These are phyloP conservation scores for Acanthisitta chloris DNA, from an alignment of 2,113 vertebrate genomes.

Conservation along the genomic window DNA sequence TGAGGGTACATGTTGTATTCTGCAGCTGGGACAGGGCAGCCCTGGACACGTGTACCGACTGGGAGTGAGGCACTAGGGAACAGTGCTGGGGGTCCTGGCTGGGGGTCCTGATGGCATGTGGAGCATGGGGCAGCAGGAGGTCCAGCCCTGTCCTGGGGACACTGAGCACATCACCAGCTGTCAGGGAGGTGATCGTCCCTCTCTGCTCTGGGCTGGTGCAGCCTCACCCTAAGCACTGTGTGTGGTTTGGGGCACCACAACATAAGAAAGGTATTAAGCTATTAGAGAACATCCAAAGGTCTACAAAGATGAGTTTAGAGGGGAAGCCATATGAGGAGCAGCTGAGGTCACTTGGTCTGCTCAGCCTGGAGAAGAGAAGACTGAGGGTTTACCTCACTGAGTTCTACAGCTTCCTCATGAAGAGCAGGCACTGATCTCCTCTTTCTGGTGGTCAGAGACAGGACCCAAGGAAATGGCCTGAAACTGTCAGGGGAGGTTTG, in stretches of 20 bases:
- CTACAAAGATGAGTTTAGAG: background rate
- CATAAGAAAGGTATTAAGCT: background rate
- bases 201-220: fast-evolving
- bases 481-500: background rate
- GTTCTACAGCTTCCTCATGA: fast-evolving
- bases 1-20: background rate
- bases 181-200: fast-evolving
- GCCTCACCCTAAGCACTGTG: fast-evolving
- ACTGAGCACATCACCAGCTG: fast-evolving
- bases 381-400: background rate
- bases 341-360: fast-evolving
- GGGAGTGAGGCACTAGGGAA: background rate
- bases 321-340: fast-evolving
- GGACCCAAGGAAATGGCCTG: fast-evolving
- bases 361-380: background rate
- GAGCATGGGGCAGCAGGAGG: background rate
- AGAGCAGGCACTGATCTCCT: background rate
- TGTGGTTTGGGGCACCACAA: fast-evolving
- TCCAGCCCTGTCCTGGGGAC: fast-evolving
- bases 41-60: background rate
- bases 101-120: fast-evolving
- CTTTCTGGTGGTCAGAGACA: background rate
- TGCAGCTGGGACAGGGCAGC: background rate
- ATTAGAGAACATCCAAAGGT: fast-evolving
- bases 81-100: fast-evolving